Conservation (phyloP, 1,140 invertebrate genomes). For the Drosophila bipectinata region DNA sequence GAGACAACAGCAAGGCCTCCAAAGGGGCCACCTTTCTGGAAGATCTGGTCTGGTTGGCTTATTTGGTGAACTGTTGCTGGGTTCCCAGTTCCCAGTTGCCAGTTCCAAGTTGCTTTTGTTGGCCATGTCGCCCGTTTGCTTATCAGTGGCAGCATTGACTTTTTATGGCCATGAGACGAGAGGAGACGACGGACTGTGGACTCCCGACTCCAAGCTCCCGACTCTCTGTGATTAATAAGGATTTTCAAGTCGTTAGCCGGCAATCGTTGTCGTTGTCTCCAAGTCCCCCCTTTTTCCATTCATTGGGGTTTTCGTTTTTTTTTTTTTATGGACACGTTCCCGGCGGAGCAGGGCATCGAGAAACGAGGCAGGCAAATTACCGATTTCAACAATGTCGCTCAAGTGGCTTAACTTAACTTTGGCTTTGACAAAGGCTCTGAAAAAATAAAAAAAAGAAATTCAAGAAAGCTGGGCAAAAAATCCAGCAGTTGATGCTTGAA, state of each 20-base stretch:
- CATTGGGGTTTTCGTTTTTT: slow-evolving; percentile 5
- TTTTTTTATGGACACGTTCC: slow-evolving; percentile 56
- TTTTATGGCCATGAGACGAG: slow-evolving; percentile 70
- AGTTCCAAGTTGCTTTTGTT: slow-evolving; percentile 12
- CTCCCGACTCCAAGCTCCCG: slow-evolving; percentile 11
- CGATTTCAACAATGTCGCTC: slow-evolving; percentile 81
- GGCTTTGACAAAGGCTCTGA: slow-evolving; percentile 67
- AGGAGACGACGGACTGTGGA: slow-evolving; percentile 10
- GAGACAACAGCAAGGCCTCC: too few species aligned
- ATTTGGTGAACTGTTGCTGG: slow-evolving; percentile 64
- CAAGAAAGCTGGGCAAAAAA: neutral
- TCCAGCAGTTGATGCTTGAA: slow-evolving; percentile 70
- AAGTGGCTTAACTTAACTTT: slow-evolving; percentile 76
- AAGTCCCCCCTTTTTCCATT: slow-evolving; percentile 6
- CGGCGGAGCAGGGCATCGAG: slow-evolving; percentile 2
- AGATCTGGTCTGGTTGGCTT: slow-evolving; percentile 27
- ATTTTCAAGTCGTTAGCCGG: slow-evolving; percentile 79
- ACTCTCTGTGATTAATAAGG: slow-evolving; percentile 77
- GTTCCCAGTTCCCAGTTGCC: slow-evolving; percentile 2
- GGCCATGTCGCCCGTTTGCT: slow-evolving; percentile 76
- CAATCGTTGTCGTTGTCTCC: slow-evolving; percentile 15
- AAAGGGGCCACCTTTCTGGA: neutral
- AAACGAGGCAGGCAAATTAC: slow-evolving; percentile 72
- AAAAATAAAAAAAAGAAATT: neutral
- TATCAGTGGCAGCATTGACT: slow-evolving; percentile 76